Conservation (phyloP, 2,888 invertebrate genomes). For the Hoplodrina ambigua region DNA sequence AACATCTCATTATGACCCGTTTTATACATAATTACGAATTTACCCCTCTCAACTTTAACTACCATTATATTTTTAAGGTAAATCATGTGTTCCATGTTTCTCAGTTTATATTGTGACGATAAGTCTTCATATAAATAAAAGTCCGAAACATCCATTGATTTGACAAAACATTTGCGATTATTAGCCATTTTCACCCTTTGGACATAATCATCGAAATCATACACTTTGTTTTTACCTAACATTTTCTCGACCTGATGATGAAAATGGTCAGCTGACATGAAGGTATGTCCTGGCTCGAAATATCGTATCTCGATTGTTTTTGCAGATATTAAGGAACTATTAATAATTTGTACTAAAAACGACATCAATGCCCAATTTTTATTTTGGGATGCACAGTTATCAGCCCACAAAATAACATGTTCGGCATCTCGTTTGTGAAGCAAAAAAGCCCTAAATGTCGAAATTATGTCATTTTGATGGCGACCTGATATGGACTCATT, state of each 20-base stretch:
- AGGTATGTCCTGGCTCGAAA: slow-evolving; percentile 10
- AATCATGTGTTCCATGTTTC: slow-evolving; percentile 1
- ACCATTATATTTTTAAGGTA: slow-evolving; percentile 1
- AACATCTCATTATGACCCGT: slow-evolving; percentile 3
- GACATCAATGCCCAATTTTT: slow-evolving; percentile 6
- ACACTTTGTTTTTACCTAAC: slow-evolving; percentile 11
- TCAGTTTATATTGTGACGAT: slow-evolving; percentile 6
- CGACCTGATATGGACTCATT: slow-evolving; percentile 40
- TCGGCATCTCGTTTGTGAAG: slow-evolving; percentile 28
- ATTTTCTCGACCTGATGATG: slow-evolving; percentile 24
- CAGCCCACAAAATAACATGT: slow-evolving; percentile 2
- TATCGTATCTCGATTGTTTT: slow-evolving; percentile 9
- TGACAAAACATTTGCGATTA: slow-evolving; percentile 9
- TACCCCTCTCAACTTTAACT: background rate
- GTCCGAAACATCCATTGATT: background rate
- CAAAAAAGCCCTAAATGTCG: slow-evolving; percentile 32
- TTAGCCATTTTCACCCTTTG: slow-evolving; percentile 11
- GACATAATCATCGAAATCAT: slow-evolving; percentile 16
- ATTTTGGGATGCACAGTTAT: background rate
- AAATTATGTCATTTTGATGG: slow-evolving; percentile 40
- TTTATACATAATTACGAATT: background rate
- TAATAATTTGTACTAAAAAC: slow-evolving; percentile 5
- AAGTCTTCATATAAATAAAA: slow-evolving; percentile 13
- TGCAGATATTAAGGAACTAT: slow-evolving; percentile 12
- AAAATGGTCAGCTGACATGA: slow-evolving; percentile 13